Percentiles rank a stretch among this genome's conserved stretches.
Evolutionary conservation across 2,888 invertebrate genomes (phyloP).

Genomic region (Himalopsyche japonica): DNA sequence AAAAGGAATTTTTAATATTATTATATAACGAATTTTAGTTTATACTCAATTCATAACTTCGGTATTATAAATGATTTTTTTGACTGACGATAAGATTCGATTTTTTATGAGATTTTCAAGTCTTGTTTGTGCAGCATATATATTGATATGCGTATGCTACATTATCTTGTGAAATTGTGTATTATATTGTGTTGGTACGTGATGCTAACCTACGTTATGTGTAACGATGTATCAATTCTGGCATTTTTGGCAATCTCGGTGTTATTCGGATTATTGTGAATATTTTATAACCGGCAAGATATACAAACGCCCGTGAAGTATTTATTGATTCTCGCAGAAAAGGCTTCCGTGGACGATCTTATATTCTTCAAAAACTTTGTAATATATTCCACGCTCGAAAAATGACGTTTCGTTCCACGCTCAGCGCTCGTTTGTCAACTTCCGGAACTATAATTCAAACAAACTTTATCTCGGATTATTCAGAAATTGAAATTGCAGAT

Average conservation of each 20-base stretch:
- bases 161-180: too few relatives aligned
- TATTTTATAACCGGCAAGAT: neutral
- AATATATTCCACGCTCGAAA: neutral
- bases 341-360: neutral
- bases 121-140: too few relatives aligned
- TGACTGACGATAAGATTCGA: too few relatives aligned
- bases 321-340: neutral
- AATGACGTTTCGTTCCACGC: neutral
- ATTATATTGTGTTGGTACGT: too few relatives aligned
- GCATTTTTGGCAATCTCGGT: neutral
- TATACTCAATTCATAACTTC: too few relatives aligned
- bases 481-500: neutral
- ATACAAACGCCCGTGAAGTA: neutral
- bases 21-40: too few relatives aligned
- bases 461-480: neutral
- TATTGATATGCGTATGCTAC: too few relatives aligned
- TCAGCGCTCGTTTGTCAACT: constrained; percentile 1
- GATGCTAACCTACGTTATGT: neutral
- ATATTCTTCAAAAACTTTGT: neutral
- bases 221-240: neutral
- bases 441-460: neutral
- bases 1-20: too few relatives aligned
- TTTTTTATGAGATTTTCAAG: too few relatives aligned
- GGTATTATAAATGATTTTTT: too few relatives aligned
- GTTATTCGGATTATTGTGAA: neutral